Evolutionary conservation across 2,797 vertebrate genomes (phyloP).

Genomic region (Crenichthys baileyi): DNA sequence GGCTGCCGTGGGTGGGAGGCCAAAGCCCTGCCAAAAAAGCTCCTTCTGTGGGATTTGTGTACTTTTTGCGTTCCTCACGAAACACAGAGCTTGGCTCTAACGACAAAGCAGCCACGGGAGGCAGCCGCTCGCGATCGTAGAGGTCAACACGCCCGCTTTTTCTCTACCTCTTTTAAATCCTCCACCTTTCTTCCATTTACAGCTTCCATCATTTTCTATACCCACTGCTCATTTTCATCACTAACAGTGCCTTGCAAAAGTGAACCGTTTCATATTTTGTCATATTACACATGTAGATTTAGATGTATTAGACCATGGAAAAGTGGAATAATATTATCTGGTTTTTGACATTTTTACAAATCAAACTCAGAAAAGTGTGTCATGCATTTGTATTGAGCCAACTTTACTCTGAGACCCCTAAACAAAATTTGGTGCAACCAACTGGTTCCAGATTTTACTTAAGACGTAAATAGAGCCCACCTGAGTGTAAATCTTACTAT

Average conservation of each 20-base stretch:
- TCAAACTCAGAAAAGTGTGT: background rate
- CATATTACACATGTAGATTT: background rate
- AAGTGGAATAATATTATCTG: background rate
- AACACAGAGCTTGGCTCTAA: slow-evolving; percentile 70
- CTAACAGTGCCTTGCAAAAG: background rate
- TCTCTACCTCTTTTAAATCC: slow-evolving; percentile 36
- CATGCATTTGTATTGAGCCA: no score
- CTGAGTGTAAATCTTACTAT: no score
- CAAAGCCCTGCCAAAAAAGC: slow-evolving; percentile 78
- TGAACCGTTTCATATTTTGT: background rate
- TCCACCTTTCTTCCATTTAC: slow-evolving; percentile 43
- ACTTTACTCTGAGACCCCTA: no score
- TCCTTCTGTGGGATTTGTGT: slow-evolving; percentile 84
- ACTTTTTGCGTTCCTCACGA: slow-evolving; percentile 77
- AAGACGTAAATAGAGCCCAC: no score
- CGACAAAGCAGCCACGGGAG: slow-evolving; percentile 69
- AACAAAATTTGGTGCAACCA: no score
- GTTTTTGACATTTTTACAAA: no score
- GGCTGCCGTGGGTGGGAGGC: slow-evolving; percentile 81
- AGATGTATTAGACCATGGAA: background rate
- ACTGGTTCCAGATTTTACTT: no score
- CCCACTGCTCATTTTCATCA: slow-evolving; percentile 19
- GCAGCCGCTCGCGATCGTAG: slow-evolving; percentile 60
- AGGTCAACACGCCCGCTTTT: slow-evolving; percentile 58
- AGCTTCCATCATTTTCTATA: slow-evolving; percentile 15